A percentile compares a stretch with the other conserved stretches of the same genome.
Evolutionary conservation across 2,888 invertebrate genomes (phyloP).

Genomic region (Chouioia cunea): DNA sequence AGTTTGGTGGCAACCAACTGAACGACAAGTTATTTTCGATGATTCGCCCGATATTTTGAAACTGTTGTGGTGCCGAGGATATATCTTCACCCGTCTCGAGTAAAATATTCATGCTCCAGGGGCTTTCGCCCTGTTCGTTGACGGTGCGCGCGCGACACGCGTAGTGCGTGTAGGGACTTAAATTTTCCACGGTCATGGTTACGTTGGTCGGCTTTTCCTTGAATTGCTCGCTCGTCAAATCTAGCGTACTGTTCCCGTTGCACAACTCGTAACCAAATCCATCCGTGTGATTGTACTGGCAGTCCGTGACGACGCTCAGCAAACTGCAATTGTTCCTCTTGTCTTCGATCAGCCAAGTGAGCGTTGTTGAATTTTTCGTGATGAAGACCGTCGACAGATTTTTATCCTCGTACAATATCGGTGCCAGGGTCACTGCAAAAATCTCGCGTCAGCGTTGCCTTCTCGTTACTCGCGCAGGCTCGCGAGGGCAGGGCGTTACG

Average conservation of each 20-base stretch:
- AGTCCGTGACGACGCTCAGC: slow-evolving; percentile 49
- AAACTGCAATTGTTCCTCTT: slow-evolving; percentile 55
- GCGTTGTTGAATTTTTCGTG: slow-evolving; percentile 46
- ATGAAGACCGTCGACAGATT: not conserved
- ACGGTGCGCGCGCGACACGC: slow-evolving; percentile 52
- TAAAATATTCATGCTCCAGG: slow-evolving; percentile 42
- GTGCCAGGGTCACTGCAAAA: no score
- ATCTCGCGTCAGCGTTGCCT: no score
- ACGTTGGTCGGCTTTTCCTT: slow-evolving; percentile 39
- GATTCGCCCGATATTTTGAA: slow-evolving; percentile 9
- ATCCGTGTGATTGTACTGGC: slow-evolving; percentile 49
- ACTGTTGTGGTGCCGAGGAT: slow-evolving; percentile 25
- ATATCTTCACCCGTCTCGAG: slow-evolving; percentile 35
- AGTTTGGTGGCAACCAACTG: slow-evolving; percentile 50
- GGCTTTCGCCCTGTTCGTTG: slow-evolving; percentile 54
- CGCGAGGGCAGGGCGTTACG: not conserved
- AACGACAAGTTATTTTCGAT: slow-evolving; percentile 5
- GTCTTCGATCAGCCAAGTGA: slow-evolving; percentile 55
- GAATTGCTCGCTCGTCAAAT: slow-evolving; percentile 25
- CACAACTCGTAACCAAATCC: slow-evolving; percentile 54
- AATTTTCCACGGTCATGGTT: slow-evolving; percentile 46
- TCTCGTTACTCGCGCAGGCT: no score
- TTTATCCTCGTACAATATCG: no score
- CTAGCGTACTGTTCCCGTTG: slow-evolving; percentile 30
- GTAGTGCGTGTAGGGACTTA: slow-evolving; percentile 60